Conservation (phyloP, 2,797 vertebrate species). For the Pampus argenteus region DNA sequence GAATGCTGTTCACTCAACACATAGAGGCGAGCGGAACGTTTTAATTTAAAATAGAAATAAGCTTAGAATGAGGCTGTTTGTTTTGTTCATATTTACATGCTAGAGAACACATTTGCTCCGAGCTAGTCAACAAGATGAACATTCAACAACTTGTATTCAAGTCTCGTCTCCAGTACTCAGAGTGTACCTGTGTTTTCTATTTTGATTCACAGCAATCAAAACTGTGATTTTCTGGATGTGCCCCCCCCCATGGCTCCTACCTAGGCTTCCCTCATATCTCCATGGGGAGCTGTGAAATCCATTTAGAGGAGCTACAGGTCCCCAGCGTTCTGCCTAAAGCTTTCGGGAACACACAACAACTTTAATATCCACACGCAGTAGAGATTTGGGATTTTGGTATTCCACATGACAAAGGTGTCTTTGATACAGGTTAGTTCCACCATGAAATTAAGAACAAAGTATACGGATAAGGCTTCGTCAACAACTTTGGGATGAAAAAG, state of each 20-base stretch:
- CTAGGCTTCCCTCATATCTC: conserved; percentile 63
- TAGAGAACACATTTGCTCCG: conserved; percentile 24
- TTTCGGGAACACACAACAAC: conserved; percentile 51
- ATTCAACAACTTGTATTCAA: conserved; percentile 38
- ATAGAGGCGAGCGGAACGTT: conserved; percentile 13
- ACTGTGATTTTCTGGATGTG: conserved; percentile 70
- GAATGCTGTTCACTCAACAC: background rate
- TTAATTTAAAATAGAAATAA: background rate
- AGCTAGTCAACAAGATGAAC: conserved; percentile 30
- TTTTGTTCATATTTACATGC: conserved; percentile 23
- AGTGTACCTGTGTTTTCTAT: conserved; percentile 51
- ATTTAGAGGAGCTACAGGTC: conserved; percentile 64
- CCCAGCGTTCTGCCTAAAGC: conserved; percentile 53
- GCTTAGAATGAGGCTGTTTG: background rate
- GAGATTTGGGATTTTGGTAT: conserved; percentile 54
- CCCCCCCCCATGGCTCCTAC: conserved; percentile 39
- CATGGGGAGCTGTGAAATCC: conserved; percentile 69
- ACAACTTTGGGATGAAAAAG: conserved; percentile 33
- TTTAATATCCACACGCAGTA: conserved; percentile 53
- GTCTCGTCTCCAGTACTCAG: conserved; percentile 41
- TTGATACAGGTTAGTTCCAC: conserved; percentile 58
- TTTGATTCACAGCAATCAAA: conserved; percentile 61
- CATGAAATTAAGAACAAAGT: conserved; percentile 58
- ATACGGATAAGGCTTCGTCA: conserved; percentile 32
- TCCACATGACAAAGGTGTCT: conserved; percentile 58